Base-by-base conservation (phyloP, 92 coral and sea anemone genomes). In the Anthopleura xanthogrammica region DNA sequence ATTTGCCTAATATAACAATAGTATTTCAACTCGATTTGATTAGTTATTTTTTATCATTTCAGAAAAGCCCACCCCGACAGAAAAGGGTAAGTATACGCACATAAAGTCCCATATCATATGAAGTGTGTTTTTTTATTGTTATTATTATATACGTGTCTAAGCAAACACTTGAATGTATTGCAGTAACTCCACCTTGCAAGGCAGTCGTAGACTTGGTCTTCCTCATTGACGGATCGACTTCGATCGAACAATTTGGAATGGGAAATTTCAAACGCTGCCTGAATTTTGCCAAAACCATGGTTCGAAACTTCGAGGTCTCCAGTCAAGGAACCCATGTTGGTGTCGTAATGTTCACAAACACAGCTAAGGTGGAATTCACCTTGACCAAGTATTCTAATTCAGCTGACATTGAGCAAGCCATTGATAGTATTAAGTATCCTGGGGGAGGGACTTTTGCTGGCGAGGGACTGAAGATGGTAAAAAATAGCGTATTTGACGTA, bases 281-380 rank as follows among this genome's bases (percentile, higher is more conserved):
- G 11, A 62, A n/a, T n/a, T 95, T 95, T 80, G 82, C 93, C 16
- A 89, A 89, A 73, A 56, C 78, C 39, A 77, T 95, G 52, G 84
- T 90, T 42, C 55, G 73, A 16, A 84, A 86, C 22, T 95, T 92
- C 82, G 75, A 80, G 50, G 82, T 95, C 42, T 86, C 90, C 17
- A 89, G 87, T 41, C 73, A 90, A n/a, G 90, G 91, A 41, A 92
- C 93, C 41, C 97, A 89, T 70, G 85, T 87, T 42, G 92, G 95
- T 4, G 79, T 91, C 4, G 91, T 90, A 4, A 43, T 91, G 52
- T 95, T 74, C 83, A 89, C 95, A 40, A 62, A 81, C 50, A 84
- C 41, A 14, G 71, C 92, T 7, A 81, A 86, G 50, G 55, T 86
- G 52, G 80, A 78, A 9, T 93, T 91, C 48, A 73, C 75, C 23